Conservation (phyloP, 2,888 invertebrate species). For the Andrena flavipes region DNA sequence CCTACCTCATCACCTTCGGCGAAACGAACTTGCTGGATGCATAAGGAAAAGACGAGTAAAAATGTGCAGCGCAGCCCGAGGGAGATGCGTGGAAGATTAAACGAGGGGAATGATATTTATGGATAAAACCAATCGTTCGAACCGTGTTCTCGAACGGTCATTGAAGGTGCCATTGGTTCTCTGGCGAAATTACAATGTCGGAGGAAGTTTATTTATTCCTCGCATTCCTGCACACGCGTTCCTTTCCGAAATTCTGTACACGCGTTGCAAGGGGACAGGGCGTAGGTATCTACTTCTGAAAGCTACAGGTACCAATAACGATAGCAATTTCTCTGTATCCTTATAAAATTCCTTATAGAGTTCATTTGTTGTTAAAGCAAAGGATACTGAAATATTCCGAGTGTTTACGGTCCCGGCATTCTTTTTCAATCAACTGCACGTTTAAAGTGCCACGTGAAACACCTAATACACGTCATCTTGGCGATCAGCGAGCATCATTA, state of each 20-base stretch:
- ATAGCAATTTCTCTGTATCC: no score
- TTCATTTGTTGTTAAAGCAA: neutral
- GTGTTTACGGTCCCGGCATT: neutral
- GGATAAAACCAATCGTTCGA: neutral
- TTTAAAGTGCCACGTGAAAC: neutral
- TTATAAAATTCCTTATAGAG: no score
- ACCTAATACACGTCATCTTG: constrained; percentile 5
- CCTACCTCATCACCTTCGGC: constrained; percentile 48
- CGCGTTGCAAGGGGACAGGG: neutral
- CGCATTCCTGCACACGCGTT: constrained; percentile 19
- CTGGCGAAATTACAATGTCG: neutral
- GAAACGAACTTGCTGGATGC: constrained; percentile 10
- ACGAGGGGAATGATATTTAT: neutral
- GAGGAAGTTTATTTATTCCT: neutral
- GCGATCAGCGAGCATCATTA: neutral
- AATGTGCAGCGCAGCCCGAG: neutral
- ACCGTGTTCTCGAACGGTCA: neutral
- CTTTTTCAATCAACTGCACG: neutral
- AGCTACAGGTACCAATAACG: no score
- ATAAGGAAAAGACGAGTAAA: constrained; percentile 19
- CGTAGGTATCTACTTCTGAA: neutral
- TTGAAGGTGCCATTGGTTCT: constrained; percentile 2
- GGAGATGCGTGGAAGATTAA: neutral
- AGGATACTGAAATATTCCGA: neutral
- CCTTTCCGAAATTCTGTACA: constrained; percentile 5